phyloP scores from a whole-genome alignment of 2,113 vertebrate genomes.

The Pimephales promelas region DNA sequence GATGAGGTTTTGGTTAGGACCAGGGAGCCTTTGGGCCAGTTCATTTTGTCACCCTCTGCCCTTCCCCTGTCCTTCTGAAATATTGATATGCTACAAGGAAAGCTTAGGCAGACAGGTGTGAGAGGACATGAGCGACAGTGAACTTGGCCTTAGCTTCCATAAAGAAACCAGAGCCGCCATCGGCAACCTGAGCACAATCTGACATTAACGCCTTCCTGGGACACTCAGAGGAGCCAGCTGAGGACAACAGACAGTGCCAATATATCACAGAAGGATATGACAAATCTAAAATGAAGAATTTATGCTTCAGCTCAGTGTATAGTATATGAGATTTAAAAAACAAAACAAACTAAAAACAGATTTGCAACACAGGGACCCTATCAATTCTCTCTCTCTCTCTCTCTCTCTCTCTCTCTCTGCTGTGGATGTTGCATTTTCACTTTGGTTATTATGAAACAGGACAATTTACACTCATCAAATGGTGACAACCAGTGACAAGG shows the following conservation, averaged over 20 bases:
- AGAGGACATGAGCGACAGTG: constrained; percentile 47
- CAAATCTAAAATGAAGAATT: not conserved
- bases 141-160: constrained; percentile 36
- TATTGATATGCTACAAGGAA: constrained; percentile 48
- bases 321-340: constrained; percentile 23
- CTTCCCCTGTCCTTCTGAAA: constrained; percentile 49
- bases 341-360: not conserved
- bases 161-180: constrained; percentile 29
- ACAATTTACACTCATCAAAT: constrained; percentile 55
- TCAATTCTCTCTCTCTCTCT: constrained; percentile 27
- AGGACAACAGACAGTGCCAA: not conserved
- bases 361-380: constrained; percentile 34
- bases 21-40: constrained; percentile 2
- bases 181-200: constrained; percentile 42
- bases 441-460: constrained; percentile 50
- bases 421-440: constrained; percentile 54
- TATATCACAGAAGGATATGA: not conserved
- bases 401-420: constrained; percentile 21
- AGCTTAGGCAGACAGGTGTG: constrained; percentile 50
- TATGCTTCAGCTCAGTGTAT: constrained; percentile 11
- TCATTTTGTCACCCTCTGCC: constrained; percentile 32
- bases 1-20: not conserved
- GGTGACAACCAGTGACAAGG: constrained; percentile 36
- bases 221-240: constrained; percentile 24
- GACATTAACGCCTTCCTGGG: constrained; percentile 16